Evolutionary conservation across 2,888 invertebrate genomes (phyloP), one percentile per base, ranked within the genome.

Genomic region (Eubasilissa splendida): DNA sequence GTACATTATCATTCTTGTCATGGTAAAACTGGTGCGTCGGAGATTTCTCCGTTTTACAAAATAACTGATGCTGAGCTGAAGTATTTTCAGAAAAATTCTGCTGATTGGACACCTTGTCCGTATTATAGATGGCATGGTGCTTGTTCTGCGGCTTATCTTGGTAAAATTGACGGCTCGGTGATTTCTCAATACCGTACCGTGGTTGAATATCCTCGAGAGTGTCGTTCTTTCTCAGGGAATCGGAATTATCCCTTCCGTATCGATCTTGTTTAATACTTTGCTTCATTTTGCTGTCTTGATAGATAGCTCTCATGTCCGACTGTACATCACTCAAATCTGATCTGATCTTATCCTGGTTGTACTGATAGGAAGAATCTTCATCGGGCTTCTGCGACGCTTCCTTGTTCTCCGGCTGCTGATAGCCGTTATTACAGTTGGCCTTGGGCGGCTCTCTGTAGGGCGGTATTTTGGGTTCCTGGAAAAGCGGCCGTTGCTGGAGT

Each of bases 1-100:
- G 83, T 12, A 79, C 71, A 53, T 83, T 80, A 50, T 77, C 76
- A 42, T 80, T 78, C 14, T 82, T 82, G 50, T 82, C 81, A n/a
- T 83, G 81, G 50, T 82, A 82, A 33, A 80, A 82, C 58, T 81
- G 80, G 56, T 81, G 77, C 10, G 58, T 76, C 5, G 80, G 73
- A 56, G 70, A 76, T 56, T 80, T 76, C 22, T 77, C 80, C 10
- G 71, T 54, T 31, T n/a, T 54, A 12, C 56, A 31, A 54, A 78
- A 78, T 5, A 78, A 33, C 54, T 78, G 78, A 54, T 78, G 79
- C 14, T 79, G 79, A 11, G 79, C 14, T 2, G 79, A 73, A 8
- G 33, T 50, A 11, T 65, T 76, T 10, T 76, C 76, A 10, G n/a
- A 14, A 52, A 53, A 70, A 50, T n/a, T 31, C 66, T 42, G 22